A percentile compares a stretch with the other conserved stretches of the same genome.
phyloP scores from a whole-genome alignment of 2,797 vertebrate species.

The Hylomyscus alleni region DNA sequence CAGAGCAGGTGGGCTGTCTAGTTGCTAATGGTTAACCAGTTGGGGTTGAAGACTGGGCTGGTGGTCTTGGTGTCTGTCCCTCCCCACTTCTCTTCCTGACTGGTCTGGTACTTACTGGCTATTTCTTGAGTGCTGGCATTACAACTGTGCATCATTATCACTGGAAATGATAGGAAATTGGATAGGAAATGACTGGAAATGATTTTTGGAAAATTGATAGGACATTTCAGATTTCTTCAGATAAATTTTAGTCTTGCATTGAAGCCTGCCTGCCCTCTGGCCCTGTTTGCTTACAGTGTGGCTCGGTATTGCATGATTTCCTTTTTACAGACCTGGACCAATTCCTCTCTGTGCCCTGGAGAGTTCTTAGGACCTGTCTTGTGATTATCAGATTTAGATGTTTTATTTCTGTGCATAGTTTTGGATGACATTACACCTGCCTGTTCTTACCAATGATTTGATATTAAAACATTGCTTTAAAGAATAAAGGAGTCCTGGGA shows the following conservation, averaged over 20 bases:
- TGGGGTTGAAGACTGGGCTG: neutral
- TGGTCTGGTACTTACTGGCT: neutral
- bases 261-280: conserved; percentile 31
- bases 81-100: neutral
- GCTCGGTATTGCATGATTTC: neutral
- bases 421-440: conserved; percentile 38
- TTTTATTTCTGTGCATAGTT: conserved; percentile 58
- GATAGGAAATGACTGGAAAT: no score
- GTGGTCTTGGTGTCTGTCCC: neutral
- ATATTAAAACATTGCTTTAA: conserved; percentile 21
- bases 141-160: neutral
- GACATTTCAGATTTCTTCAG: conserved; percentile 26
- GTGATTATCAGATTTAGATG: conserved; percentile 47
- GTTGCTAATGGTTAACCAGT: neutral
- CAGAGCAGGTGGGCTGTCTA: neutral
- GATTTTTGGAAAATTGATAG: conserved; percentile 74
- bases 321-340: conserved; percentile 16
- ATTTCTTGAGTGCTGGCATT: neutral
- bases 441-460: conserved; percentile 8
- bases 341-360: neutral
- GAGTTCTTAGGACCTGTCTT: conserved; percentile 29
- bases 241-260: neutral
- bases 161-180: no score
- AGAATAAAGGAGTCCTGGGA: conserved; percentile 51
- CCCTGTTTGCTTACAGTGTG: conserved; percentile 44